phyloP scores from a whole-genome alignment of 1,140 invertebrate species.

The Aporrectodea caliginosa region DNA sequence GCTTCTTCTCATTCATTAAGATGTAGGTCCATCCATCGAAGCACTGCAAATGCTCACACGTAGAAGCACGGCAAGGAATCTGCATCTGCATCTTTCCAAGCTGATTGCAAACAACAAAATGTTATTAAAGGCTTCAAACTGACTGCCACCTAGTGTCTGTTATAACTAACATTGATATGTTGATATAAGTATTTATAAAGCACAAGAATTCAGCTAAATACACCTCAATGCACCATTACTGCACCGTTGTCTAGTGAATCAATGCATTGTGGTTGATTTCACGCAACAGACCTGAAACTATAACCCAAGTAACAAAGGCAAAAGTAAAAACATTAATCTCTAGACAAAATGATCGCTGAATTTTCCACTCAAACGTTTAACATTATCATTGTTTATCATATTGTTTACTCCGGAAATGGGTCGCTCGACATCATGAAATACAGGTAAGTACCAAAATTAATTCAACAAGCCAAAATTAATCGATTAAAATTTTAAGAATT shows the following conservation, averaged over 20 bases:
- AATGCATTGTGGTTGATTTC: no score
- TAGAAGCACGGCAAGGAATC: slow-evolving; percentile 79
- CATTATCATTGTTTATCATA: background rate
- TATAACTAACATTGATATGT: background rate
- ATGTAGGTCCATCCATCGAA: slow-evolving; percentile 92
- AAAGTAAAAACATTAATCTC: no score
- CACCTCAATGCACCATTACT: no score
- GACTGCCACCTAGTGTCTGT: background rate
- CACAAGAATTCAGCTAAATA: no score
- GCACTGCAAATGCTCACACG: slow-evolving; percentile 93
- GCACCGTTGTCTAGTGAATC: no score
- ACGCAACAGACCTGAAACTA: no score
- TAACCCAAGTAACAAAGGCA: no score
- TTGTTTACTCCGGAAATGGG: no score
- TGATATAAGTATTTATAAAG: background rate
- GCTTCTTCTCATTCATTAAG: slow-evolving; percentile 86
- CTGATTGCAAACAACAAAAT: no score
- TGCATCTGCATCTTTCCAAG: slow-evolving; percentile 42
- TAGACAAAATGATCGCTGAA: no score
- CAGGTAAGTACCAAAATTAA: background rate
- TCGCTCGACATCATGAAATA: background rate
- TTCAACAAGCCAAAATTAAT: background rate
- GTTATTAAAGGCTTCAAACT: background rate
- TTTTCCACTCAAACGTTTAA: no score
- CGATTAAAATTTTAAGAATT: background rate